Evolutionary conservation across 2,113 vertebrate species (phyloP).

Genomic region (Passerina amoena): DNA sequence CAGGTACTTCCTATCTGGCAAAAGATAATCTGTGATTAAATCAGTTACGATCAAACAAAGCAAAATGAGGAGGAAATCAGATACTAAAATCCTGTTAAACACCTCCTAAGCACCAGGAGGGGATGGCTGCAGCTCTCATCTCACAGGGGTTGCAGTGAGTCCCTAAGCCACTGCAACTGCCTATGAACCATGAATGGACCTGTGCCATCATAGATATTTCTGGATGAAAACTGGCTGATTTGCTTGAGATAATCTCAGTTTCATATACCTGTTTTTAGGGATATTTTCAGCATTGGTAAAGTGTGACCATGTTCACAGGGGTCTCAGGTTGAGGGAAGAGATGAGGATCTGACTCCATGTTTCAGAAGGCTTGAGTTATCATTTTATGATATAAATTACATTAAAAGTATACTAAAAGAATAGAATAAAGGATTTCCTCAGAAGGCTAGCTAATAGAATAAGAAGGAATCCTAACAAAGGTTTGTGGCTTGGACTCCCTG

Average conservation of each 20-base stretch:
- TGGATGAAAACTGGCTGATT: background rate
- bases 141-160: background rate
- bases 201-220: background rate
- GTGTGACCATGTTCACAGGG: no score
- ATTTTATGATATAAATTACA: no score
- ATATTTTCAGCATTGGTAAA: background rate
- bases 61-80: conserved; percentile 8
- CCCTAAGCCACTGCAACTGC: background rate
- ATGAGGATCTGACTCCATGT: no score
- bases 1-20: background rate
- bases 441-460: no score
- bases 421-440: no score
- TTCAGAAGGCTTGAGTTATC: no score
- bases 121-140: background rate
- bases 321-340: no score
- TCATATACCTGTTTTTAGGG: background rate
- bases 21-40: conserved; percentile 6
- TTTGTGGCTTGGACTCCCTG: no score
- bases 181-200: background rate
- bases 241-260: background rate
- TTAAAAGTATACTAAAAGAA: no score
- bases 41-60: conserved; percentile 15
- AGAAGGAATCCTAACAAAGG: no score
- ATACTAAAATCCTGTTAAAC: conserved; percentile 7
- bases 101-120: background rate